Evolutionary conservation across 1,140 invertebrate species (phyloP).

Genomic region (Lordiphosa stackelbergi): DNA sequence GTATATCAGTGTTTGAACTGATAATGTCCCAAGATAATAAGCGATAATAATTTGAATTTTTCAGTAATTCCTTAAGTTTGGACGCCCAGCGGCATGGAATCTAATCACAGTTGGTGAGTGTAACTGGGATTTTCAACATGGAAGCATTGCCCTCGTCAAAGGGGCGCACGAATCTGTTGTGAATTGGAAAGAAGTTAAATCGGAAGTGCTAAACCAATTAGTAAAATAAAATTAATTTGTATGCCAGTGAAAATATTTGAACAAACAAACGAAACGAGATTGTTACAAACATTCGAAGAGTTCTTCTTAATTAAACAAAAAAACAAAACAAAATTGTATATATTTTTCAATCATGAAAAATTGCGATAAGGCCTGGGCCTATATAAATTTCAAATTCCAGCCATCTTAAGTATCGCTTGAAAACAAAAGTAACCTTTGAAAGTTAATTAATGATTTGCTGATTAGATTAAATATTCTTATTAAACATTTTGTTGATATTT

Average conservation of each 20-base stretch:
- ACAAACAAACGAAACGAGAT: too few species aligned
- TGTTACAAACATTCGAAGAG: too few species aligned
- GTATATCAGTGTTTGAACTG: slow-evolving; percentile 77
- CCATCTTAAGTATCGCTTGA: slow-evolving; percentile 47
- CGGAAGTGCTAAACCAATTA: too few species aligned
- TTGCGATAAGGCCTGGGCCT: slow-evolving; percentile 23
- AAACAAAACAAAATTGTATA: too few species aligned
- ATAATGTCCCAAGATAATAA: slow-evolving; percentile 77
- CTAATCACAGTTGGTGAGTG: slow-evolving; percentile 76
- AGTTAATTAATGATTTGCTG: slow-evolving; percentile 52
- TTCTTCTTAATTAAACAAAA: too few species aligned
- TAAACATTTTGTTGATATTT: slow-evolving; percentile 8
- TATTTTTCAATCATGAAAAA: slow-evolving; percentile 13
- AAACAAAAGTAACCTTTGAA: slow-evolving; percentile 27
- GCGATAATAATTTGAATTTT: slow-evolving; percentile 77
- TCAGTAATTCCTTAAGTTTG: slow-evolving; percentile 76
- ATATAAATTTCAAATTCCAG: slow-evolving; percentile 38
- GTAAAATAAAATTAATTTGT: too few species aligned
- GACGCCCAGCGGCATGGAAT: slow-evolving; percentile 65
- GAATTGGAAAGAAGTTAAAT: not conserved
- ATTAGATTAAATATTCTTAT: slow-evolving; percentile 61
- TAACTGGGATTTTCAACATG: slow-evolving; percentile 77
- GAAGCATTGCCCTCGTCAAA: slow-evolving; percentile 52
- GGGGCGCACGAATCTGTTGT: slow-evolving; percentile 11
- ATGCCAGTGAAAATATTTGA: too few species aligned